phyloP scores from a whole-genome alignment of 2,888 invertebrate genomes.

The Pseudeuparius sepicola region DNA sequence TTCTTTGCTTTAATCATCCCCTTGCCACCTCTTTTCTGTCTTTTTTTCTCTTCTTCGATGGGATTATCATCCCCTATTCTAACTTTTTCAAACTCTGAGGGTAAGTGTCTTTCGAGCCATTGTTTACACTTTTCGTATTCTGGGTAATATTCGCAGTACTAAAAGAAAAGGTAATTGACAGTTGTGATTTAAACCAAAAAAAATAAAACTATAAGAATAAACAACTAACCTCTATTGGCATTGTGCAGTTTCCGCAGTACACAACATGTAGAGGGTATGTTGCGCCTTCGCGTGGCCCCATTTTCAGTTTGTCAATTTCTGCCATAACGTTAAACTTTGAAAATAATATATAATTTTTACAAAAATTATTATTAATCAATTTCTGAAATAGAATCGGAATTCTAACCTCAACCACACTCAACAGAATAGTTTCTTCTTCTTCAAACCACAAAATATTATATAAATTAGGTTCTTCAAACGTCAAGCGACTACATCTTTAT shows the following conservation, averaged over 20 bases:
- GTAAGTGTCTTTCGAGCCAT: slow-evolving; percentile 92
- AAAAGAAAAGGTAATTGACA: slow-evolving; percentile 24
- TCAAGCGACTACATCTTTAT: too few relatives aligned
- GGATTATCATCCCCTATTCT: slow-evolving; percentile 59
- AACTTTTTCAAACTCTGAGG: slow-evolving; percentile 85
- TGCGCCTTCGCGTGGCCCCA: slow-evolving; percentile 45
- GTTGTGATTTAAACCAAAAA: slow-evolving; percentile 2
- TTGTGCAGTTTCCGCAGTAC: slow-evolving; percentile 90
- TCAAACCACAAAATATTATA: too few relatives aligned
- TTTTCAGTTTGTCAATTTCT: slow-evolving; percentile 53
- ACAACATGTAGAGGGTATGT: slow-evolving; percentile 73
- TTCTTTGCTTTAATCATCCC: slow-evolving; percentile 93
- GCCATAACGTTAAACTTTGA: too few relatives aligned
- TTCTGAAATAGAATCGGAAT: too few relatives aligned
- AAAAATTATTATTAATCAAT: too few relatives aligned
- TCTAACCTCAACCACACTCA: too few relatives aligned
- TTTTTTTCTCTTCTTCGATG: slow-evolving; percentile 85
- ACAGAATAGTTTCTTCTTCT: too few relatives aligned
- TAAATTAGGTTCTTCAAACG: too few relatives aligned
- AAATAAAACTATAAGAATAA: background rate
- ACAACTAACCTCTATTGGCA: slow-evolving; percentile 74
- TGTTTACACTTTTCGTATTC: slow-evolving; percentile 95
- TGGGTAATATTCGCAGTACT: slow-evolving; percentile 98
- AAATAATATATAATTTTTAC: too few relatives aligned
- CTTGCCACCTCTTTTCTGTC: slow-evolving; percentile 95